These are phyloP conservation scores for Drosophila bifasciata DNA, from an alignment of 1,140 invertebrate species.

Conservation along the genomic window DNA sequence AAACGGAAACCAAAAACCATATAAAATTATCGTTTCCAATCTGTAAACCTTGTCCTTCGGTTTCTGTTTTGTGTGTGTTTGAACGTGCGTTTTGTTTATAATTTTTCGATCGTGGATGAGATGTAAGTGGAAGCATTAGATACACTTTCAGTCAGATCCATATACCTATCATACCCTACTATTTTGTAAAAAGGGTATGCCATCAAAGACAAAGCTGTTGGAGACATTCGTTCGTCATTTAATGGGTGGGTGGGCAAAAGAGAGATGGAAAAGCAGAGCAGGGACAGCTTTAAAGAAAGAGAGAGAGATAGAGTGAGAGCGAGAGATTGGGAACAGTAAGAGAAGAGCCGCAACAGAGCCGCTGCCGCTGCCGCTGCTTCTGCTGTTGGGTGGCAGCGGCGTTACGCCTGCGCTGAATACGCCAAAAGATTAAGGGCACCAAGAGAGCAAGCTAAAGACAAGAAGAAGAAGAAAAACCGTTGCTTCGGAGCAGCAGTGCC, in stretches of 20 bases:
- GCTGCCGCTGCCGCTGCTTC: too few species aligned
- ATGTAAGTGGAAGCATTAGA: too few species aligned
- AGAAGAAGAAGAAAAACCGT: conserved; percentile 7
- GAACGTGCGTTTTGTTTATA: conserved; percentile 47
- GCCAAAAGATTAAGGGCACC: conserved; percentile 43
- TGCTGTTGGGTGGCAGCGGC: neutral
- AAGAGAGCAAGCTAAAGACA: conserved; percentile 14
- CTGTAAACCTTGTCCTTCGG: conserved; percentile 45
- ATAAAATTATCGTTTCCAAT: conserved; percentile 41
- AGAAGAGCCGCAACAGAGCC: conserved; percentile 10
- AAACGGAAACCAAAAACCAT: conserved; percentile 42
- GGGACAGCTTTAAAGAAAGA: conserved; percentile 2
- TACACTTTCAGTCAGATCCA: neutral
- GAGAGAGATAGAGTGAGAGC: conserved; percentile 39
- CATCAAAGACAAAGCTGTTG: too few species aligned
- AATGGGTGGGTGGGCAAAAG: too few species aligned
- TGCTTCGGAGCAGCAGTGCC: too few species aligned
- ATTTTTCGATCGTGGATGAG: neutral
- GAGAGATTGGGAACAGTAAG: conserved; percentile 13
- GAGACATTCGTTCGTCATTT: too few species aligned
- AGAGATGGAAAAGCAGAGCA: neutral
- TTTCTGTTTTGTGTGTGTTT: neutral
- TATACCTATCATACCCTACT: too few species aligned
- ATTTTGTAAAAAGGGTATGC: too few species aligned
- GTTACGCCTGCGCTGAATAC: conserved; percentile 50